phyloP scores from a whole-genome alignment of 2,888 invertebrate species.

The Salticus scenicus region DNA sequence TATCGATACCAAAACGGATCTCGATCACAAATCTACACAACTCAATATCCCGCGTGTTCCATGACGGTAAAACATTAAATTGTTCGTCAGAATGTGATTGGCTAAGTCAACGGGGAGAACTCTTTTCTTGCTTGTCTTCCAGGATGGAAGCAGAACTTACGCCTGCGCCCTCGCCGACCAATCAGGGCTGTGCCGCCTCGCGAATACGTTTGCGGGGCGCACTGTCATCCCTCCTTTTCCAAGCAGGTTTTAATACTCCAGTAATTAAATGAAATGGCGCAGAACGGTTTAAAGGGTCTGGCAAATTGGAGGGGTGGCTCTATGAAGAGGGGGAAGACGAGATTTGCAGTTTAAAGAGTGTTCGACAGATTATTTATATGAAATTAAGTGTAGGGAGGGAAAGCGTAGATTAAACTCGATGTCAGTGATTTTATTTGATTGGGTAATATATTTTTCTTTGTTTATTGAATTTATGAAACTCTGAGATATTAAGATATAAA shows the following conservation, averaged over 20 bases:
- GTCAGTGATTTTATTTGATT: background rate
- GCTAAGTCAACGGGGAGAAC: constrained; percentile 21
- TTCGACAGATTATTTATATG: background rate
- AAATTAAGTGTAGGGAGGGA: background rate
- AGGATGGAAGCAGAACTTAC: constrained; percentile 7
- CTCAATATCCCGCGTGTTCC: constrained; percentile 52
- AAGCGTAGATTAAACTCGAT: background rate
- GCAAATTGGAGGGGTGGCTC: background rate
- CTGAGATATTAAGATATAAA: too few relatives aligned
- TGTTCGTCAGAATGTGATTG: constrained; percentile 32
- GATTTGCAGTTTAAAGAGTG: background rate
- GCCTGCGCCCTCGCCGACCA: constrained; percentile 24
- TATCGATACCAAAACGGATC: too few relatives aligned
- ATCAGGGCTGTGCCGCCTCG: constrained; percentile 1
- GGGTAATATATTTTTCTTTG: too few relatives aligned
- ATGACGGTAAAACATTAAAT: constrained; percentile 18
- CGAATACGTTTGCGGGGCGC: constrained; percentile 26
- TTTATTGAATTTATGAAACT: too few relatives aligned
- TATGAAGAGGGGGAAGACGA: constrained; percentile 1
- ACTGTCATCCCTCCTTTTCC: background rate
- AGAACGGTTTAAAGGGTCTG: constrained; percentile 37
- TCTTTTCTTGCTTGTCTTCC: constrained; percentile 5
- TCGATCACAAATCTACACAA: background rate
- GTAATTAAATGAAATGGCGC: constrained; percentile 63
- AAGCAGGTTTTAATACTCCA: constrained; percentile 32